Base-by-base conservation (phyloP, 2,113 vertebrate species). In the Phalacrocorax brasilianus region DNA sequence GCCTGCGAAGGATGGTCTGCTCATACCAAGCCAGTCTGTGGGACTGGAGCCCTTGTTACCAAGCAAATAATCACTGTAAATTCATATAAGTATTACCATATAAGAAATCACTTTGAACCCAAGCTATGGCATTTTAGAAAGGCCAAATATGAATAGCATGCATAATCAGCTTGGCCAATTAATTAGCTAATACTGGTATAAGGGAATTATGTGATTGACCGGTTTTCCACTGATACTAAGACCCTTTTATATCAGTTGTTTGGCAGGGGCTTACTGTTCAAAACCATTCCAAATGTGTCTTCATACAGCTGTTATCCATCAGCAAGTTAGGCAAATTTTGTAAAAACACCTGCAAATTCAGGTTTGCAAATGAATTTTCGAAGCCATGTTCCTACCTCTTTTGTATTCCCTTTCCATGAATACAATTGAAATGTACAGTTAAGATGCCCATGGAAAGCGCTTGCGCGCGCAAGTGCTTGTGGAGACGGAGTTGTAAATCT, bases 61-160 rank as follows among this genome's bases (percentile, higher is more conserved):
- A 30, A 47, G 56, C 42, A 86, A 66, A 86, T 84, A 81, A 89
- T 85, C 35, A 22, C 80, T 56, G 28, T 52, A 87, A 94, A 93
- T 94, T 72, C 78, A 71, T 77, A 56, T 40, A 72, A 67, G n/a
- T 78, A 35, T 67, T 75, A 55, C 79, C 12, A 2, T 19, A 12
- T 74, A 79, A 89, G 65, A 81, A 78, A 92, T 93, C 68, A 42
- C 61, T 89, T 35, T 81, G 73, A 93, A 68, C 65, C 33, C 73
- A 65, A 81, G 83, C 88, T 75, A 23, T 81, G 79, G 59, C 88
- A 90, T 94, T 93, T 94, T 83, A 88, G 47, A 86, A 94, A 95
- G 80, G 88, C 88, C 33, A 75, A 28, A 74, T 93, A 47, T 67
- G 72, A 91, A 93, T 68, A 87, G 77, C 62, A 6, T 63, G 68